phyloP scores from a whole-genome alignment of 2,113 vertebrate genomes.

The Syngnathus floridae region DNA sequence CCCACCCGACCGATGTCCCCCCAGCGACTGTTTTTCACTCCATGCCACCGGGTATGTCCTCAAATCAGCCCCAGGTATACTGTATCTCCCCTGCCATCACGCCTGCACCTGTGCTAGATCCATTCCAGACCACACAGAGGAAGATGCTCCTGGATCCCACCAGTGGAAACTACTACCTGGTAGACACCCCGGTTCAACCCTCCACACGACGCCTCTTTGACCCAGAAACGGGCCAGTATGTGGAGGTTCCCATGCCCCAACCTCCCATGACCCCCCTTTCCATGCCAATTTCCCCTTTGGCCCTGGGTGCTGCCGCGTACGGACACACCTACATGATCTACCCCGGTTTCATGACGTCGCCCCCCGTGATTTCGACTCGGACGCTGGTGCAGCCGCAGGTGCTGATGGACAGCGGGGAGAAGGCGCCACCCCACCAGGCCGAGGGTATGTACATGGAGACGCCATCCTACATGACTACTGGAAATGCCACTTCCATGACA shows the following conservation, averaged over 20 bases:
- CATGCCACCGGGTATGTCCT: slow-evolving; percentile 58
- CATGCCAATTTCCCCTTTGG: slow-evolving; percentile 72
- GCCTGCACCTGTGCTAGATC: slow-evolving; percentile 62
- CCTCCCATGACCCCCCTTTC: slow-evolving; percentile 67
- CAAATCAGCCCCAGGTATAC: slow-evolving; percentile 69
- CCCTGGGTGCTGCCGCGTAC: slow-evolving; percentile 78
- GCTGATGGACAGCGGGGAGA: slow-evolving; percentile 51
- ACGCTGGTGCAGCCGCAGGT: slow-evolving; percentile 69
- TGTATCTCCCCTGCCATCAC: slow-evolving; percentile 77
- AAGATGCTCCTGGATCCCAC: slow-evolving; percentile 91
- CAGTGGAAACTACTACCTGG: slow-evolving; percentile 90
- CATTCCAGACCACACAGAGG: slow-evolving; percentile 79
- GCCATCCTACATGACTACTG: slow-evolving; percentile 81
- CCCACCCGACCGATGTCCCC: slow-evolving; percentile 62
- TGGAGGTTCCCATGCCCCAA: slow-evolving; percentile 83
- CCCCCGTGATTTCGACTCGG: slow-evolving; percentile 69
- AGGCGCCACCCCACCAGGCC: slow-evolving; percentile 21
- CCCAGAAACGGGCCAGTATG: slow-evolving; percentile 91
- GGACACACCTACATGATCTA: slow-evolving; percentile 90
- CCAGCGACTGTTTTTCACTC: slow-evolving; percentile 74
- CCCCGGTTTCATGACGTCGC: slow-evolving; percentile 79
- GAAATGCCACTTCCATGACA: slow-evolving; percentile 50
- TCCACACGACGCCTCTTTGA: slow-evolving; percentile 85
- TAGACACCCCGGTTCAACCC: slow-evolving; percentile 84
- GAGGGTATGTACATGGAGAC: slow-evolving; percentile 74